Evolutionary conservation across 2,888 invertebrate genomes (phyloP).

Genomic region (Cactoblastis cactorum): DNA sequence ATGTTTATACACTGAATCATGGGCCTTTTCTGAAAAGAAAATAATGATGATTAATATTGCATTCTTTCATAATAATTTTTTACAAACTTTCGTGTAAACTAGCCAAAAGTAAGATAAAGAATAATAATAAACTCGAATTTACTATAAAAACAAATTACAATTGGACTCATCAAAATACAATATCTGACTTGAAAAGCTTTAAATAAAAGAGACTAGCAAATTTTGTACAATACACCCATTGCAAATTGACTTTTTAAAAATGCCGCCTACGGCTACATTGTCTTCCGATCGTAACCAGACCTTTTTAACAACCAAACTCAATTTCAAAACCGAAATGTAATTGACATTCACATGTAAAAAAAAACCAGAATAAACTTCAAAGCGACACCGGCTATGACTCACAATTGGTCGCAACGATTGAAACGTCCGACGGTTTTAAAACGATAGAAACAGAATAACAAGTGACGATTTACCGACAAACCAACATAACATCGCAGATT

Average conservation of each 20-base stretch:
- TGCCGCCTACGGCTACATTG: slow-evolving; percentile 42
- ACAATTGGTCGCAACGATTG: slow-evolving; percentile 45
- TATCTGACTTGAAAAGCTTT: neutral
- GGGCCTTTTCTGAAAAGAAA: slow-evolving; percentile 44
- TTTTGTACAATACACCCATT: neutral
- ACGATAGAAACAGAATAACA: slow-evolving; percentile 45
- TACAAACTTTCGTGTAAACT: too few relatives aligned
- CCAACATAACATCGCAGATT: slow-evolving; percentile 18
- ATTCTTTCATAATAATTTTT: neutral
- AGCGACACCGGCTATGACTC: slow-evolving; percentile 57
- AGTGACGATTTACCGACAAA: slow-evolving; percentile 45
- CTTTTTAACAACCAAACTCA: slow-evolving; percentile 33
- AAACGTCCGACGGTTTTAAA: slow-evolving; percentile 52
- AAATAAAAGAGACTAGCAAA: neutral
- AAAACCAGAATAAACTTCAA: slow-evolving; percentile 51
- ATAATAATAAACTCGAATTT: too few relatives aligned
- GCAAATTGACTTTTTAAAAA: neutral
- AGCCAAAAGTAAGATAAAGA: too few relatives aligned
- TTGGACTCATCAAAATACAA: neutral
- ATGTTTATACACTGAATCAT: slow-evolving; percentile 23
- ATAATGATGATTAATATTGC: slow-evolving; percentile 4
- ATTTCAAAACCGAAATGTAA: slow-evolving; percentile 41
- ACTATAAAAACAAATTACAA: neutral
- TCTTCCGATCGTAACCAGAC: slow-evolving; percentile 38
- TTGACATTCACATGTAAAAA: slow-evolving; percentile 43